Evolutionary conservation across 2,797 vertebrate species (phyloP), one percentile per base, ranked within the genome.

Genomic region (Anableps anableps): DNA sequence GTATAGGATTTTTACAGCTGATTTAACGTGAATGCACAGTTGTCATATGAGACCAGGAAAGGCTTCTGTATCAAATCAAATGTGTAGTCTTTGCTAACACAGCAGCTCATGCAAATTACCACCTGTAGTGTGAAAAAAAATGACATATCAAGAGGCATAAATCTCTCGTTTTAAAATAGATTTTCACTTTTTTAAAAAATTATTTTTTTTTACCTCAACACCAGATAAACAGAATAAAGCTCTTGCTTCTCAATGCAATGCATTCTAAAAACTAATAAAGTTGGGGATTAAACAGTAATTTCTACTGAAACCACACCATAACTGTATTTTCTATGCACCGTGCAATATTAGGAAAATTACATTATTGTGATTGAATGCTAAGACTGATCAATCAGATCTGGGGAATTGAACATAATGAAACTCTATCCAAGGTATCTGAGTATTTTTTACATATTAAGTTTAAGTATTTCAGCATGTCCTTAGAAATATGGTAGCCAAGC

Each of bases 1-100:
- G 14, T 29, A 31, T 16, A 47, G 0, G 16, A 72, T 72, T 72
- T 72, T 45, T 72, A 72, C n/a, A 29, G 14, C 68, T 72, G 43
- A 71, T 36, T 83, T 75, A 75, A 74, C 58, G 68, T 79, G 72
- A 80, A 71, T 70, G 78, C 72, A 58, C 51, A 62, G 74, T 38
- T 48, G 58, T 77, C 73, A 6, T 73, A 60, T 82, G 34, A 16
- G 77, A 83, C 76, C 74, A 62, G 34, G 41, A 47, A 53, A 78
- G 62, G 47, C 80, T 80, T 19, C 68, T 29, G 41, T 29, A 29
- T 10, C 16, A 4, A 0, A 38, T 45, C 41, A 31, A 31, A 60
- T 60, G 53, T 58, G 23, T 55, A 5, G 66, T 8, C 7, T 47
- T 29, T 47, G 41, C 26, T 47, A 19, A 72, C 5, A 47, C 6